Conservation (phyloP, 2,113 vertebrate genomes). For the Mionectes macconnelli region DNA sequence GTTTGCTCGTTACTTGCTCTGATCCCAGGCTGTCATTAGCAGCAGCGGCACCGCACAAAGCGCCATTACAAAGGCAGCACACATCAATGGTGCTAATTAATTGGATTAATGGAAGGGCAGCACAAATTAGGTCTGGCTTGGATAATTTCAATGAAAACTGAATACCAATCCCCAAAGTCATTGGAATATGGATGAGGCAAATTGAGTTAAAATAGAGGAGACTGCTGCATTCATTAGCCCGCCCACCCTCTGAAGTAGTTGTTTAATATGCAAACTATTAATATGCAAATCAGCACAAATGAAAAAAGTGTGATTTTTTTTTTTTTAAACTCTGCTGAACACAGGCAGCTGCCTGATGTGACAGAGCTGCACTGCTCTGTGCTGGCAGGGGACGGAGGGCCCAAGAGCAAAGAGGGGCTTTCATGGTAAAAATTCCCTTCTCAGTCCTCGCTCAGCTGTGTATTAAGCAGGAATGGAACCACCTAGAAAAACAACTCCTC, state of each 20-base stretch:
- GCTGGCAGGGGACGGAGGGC: background rate
- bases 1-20: conserved; percentile 70
- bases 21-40: conserved; percentile 72
- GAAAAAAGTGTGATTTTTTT: conserved; percentile 76
- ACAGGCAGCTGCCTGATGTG: conserved; percentile 82
- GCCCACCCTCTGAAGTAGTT: conserved; percentile 95
- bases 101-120: conserved; percentile 96
- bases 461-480: background rate
- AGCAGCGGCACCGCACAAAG: conserved; percentile 81
- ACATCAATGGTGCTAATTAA: conserved; percentile 95
- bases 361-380: background rate
- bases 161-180: conserved; percentile 86
- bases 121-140: conserved; percentile 85
- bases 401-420: background rate
- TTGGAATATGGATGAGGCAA: conserved; percentile 96
- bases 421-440: conserved; percentile 9
- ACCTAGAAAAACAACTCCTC: background rate
- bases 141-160: conserved; percentile 88
- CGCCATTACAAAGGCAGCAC: conserved; percentile 83
- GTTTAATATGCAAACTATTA: conserved; percentile 99
- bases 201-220: conserved; percentile 97
- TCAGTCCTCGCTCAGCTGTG: background rate
- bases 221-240: conserved; percentile 94
- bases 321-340: conserved; percentile 68
- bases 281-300: conserved; percentile 94